A percentile compares a stretch with the other conserved stretches of the same genome.
Conservation (phyloP, 2,113 vertebrate genomes). For the Urocitellus parryii region DNA sequence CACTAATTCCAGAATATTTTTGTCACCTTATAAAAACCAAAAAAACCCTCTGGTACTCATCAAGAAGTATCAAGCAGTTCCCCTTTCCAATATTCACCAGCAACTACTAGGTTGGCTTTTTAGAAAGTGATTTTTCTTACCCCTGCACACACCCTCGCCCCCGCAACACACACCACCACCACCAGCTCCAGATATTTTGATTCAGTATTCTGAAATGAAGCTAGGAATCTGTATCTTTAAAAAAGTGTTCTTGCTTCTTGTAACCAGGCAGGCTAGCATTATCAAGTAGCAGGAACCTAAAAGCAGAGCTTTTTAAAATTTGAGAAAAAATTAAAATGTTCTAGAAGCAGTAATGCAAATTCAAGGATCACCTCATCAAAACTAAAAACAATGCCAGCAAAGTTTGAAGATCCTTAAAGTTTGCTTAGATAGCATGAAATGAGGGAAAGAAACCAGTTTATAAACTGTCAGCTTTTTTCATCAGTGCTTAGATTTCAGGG, state of each 20-base stretch:
- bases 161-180: no score
- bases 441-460: not conserved
- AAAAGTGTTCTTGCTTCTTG: not conserved
- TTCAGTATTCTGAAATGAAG: conserved; percentile 12
- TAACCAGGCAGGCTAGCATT: not conserved
- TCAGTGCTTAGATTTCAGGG: conserved; percentile 7
- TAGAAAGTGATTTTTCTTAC: not conserved
- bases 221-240: not conserved
- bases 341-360: not conserved
- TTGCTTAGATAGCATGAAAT: not conserved
- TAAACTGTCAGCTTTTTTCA: not conserved
- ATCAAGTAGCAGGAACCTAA: not conserved
- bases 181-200: not conserved
- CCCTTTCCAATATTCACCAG: not conserved
- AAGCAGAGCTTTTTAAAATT: not conserved
- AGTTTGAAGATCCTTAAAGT: not conserved
- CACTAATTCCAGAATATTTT: not conserved
- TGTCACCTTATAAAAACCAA: not conserved
- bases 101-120: not conserved
- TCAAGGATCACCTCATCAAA: conserved; percentile 5
- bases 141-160: no score
- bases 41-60: no score
- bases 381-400: not conserved
- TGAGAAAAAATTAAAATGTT: not conserved
- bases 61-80: not conserved